Conservation (phyloP, 2,888 invertebrate species). For the Andrena flavipes region DNA sequence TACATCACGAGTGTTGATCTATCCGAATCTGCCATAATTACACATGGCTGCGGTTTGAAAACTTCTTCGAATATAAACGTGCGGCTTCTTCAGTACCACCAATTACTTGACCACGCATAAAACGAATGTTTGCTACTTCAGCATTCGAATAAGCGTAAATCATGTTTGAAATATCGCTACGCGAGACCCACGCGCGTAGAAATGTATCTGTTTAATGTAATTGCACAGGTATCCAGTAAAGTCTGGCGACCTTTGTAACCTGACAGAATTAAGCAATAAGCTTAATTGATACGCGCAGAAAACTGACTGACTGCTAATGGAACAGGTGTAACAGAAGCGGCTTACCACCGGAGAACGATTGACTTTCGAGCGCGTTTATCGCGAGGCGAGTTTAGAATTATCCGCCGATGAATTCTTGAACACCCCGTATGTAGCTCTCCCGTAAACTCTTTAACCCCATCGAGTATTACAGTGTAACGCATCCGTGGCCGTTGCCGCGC, state of each 20-base stretch:
- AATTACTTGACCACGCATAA: constrained; percentile 3
- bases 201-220: constrained; percentile 8
- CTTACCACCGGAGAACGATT: background rate
- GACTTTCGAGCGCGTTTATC: background rate
- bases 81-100: background rate
- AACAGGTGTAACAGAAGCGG: background rate
- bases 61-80: background rate
- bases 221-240: background rate
- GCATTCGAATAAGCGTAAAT: constrained; percentile 5
- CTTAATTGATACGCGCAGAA: background rate
- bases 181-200: background rate
- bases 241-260: background rate
- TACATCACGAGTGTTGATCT: too few species aligned
- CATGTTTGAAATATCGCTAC: background rate
- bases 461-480: constrained; percentile 52
- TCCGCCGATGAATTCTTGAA: background rate
- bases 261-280: constrained; percentile 8
- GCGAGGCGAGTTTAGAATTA: background rate
- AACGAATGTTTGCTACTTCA: background rate
- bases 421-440: constrained; percentile 34
- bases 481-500: constrained; percentile 13
- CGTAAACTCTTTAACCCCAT: constrained; percentile 53
- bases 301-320: constrained; percentile 2
- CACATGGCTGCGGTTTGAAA: constrained; percentile 1
- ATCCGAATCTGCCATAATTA: background rate